Conservation (phyloP, 1,140 invertebrate species). For the Agrypnia vestita region DNA sequence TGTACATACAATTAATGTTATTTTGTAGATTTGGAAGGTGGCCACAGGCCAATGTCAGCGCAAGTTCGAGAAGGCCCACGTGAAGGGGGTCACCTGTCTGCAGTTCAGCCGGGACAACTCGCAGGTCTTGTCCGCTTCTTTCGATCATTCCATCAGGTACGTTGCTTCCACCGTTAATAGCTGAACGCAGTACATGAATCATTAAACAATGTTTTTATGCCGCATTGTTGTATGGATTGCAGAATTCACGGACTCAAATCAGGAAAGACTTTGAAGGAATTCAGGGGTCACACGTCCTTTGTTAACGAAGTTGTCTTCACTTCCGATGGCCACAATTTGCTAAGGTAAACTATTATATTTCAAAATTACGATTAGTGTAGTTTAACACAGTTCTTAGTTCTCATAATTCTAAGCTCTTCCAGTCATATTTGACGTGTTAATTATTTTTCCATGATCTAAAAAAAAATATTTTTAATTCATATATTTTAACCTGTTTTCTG, state of each 20-base stretch:
- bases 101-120: slow-evolving; percentile 98
- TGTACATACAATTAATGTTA: not conserved
- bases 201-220: too few relatives aligned
- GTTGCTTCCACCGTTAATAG: not conserved
- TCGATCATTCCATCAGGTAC: slow-evolving; percentile 93
- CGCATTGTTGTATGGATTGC: slow-evolving; percentile 59
- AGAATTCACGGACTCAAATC: slow-evolving; percentile 99
- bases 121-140: slow-evolving; percentile 96
- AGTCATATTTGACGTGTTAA: too few relatives aligned
- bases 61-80: slow-evolving; percentile 96
- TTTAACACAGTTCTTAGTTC: too few relatives aligned
- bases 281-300: slow-evolving; percentile 96
- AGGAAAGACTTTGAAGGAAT: slow-evolving; percentile 98
- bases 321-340: slow-evolving; percentile 92
- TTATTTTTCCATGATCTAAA: too few relatives aligned
- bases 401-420: too few relatives aligned
- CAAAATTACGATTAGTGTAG: too few relatives aligned
- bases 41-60: slow-evolving; percentile 95
- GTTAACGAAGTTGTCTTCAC: slow-evolving; percentile 98
- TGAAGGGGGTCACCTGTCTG: slow-evolving; percentile 97
- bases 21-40: slow-evolving; percentile 89
- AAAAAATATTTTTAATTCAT: too few relatives aligned
- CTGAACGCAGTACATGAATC: not conserved
- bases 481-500: too few relatives aligned
- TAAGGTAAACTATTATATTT: too few relatives aligned